Percentiles rank a stretch among this genome's conserved stretches.
These are phyloP conservation scores for Seira musarum DNA, from an alignment of 2,888 invertebrate genomes.

Conservation along the genomic window DNA sequence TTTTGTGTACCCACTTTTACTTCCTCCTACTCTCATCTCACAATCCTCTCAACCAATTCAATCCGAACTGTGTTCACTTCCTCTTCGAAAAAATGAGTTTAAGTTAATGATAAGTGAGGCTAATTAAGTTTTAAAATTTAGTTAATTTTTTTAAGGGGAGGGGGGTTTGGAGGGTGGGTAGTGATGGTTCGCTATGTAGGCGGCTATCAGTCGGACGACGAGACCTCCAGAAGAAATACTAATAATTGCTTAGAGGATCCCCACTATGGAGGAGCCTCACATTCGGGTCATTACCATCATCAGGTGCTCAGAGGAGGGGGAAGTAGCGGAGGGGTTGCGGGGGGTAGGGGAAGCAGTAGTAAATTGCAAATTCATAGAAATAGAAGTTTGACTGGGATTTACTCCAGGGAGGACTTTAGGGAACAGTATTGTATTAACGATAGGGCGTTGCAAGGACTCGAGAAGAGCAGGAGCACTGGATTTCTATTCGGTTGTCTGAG, in stretches of 20 bases:
- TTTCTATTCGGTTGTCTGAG: slow-evolving; percentile 90
- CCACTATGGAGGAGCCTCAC: slow-evolving; percentile 63
- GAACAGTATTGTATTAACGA: slow-evolving; percentile 96
- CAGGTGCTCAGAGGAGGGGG: slow-evolving; percentile 65
- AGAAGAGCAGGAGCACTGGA: slow-evolving; percentile 76
- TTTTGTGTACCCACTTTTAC: slow-evolving; percentile 8
- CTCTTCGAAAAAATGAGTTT: slow-evolving; percentile 10
- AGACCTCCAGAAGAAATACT: slow-evolving; percentile 46
- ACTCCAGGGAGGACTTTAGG: slow-evolving; percentile 91
- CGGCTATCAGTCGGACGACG: slow-evolving; percentile 63
- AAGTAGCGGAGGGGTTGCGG: slow-evolving; percentile 71
- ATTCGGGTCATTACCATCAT: slow-evolving; percentile 33
- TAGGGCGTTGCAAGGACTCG: slow-evolving; percentile 88
- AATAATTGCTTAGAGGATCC: slow-evolving; percentile 30
- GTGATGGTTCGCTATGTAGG: slow-evolving; percentile 39
- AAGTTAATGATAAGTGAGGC: background rate
- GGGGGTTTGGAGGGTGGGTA: background rate
- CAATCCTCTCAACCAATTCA: background rate
- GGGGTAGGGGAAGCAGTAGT: slow-evolving; percentile 68
- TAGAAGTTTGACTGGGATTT: slow-evolving; percentile 72
- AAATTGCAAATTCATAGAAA: slow-evolving; percentile 74
- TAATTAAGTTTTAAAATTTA: background rate
- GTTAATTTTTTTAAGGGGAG: background rate
- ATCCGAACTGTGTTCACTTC: slow-evolving; percentile 18
- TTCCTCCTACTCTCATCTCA: slow-evolving; percentile 4